phyloP scores from a whole-genome alignment of 2,888 invertebrate genomes.

The Erebia palarica region DNA sequence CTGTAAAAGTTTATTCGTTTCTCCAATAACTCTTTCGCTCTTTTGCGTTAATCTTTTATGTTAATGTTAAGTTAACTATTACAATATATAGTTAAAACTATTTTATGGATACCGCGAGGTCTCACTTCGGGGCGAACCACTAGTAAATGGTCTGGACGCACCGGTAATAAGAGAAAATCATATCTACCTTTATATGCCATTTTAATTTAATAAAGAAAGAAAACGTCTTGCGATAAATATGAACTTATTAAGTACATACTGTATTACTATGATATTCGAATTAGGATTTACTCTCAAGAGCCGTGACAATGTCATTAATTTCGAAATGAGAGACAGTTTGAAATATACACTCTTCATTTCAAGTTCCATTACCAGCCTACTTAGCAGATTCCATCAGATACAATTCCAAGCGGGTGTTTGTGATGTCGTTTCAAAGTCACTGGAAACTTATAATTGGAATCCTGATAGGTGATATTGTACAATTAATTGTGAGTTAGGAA shows the following conservation, averaged over 20 bases:
- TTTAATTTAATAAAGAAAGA: too few relatives aligned
- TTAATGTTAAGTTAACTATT: too few relatives aligned
- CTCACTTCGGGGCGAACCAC: too few relatives aligned
- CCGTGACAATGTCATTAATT: conserved; percentile 25
- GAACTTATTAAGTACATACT: background rate
- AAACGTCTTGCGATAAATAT: background rate
- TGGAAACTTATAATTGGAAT: conserved; percentile 18
- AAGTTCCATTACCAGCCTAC: background rate
- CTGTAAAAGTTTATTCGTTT: too few relatives aligned
- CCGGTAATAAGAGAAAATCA: too few relatives aligned
- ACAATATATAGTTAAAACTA: too few relatives aligned
- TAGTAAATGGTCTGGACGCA: too few relatives aligned
- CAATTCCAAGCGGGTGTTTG: conserved; percentile 24
- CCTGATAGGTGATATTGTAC: conserved; percentile 6
- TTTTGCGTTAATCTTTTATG: too few relatives aligned
- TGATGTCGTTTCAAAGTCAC: conserved; percentile 31
- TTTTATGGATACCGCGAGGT: too few relatives aligned
- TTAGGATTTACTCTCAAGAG: conserved; percentile 4
- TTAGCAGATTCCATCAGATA: conserved; percentile 21
- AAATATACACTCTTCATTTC: conserved; percentile 9
- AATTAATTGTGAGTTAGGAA: conserved; percentile 15
- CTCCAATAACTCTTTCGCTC: too few relatives aligned
- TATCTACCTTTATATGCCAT: too few relatives aligned
- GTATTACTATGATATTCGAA: background rate
- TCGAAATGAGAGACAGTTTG: conserved; percentile 22